These are phyloP conservation scores for Agriopis leucophaearia DNA, from an alignment of 2,888 invertebrate species.

Conservation along the genomic window DNA sequence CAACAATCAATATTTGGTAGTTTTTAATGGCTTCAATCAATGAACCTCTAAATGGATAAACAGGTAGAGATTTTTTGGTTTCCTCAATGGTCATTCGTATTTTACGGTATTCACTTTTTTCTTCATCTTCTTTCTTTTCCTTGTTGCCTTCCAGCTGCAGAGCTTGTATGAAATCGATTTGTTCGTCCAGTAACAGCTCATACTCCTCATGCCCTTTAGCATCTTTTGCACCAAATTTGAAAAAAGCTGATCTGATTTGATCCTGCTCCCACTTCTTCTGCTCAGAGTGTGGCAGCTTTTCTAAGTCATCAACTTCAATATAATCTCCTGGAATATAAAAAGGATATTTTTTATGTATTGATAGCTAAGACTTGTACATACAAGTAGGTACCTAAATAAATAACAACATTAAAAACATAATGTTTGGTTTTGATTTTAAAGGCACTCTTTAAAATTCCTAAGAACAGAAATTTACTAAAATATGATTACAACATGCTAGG, in stretches of 20 bases:
- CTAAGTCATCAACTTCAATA: conserved; percentile 94
- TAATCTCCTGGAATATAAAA: conserved; percentile 86
- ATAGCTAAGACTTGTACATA: background rate
- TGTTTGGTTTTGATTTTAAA: too few species aligned
- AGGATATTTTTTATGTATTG: background rate
- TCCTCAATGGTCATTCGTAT: conserved; percentile 95
- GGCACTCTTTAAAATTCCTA: too few species aligned
- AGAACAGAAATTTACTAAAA: too few species aligned
- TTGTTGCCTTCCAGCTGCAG: conserved; percentile 91
- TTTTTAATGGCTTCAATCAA: conserved; percentile 96
- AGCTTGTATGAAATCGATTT: conserved; percentile 98
- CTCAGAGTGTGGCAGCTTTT: conserved; percentile 93
- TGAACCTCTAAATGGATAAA: conserved; percentile 96
- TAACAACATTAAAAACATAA: too few species aligned
- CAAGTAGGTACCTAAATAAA: background rate
- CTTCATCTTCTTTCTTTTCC: conserved; percentile 85
- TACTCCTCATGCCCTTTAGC: conserved; percentile 92
- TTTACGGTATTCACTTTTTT: conserved; percentile 88
- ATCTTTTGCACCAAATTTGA: conserved; percentile 97
- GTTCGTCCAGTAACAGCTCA: conserved; percentile 97
- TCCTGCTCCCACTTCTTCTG: conserved; percentile 99
- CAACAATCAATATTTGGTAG: conserved; percentile 96
- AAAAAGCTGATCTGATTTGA: conserved; percentile 96
- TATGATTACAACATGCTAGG: too few species aligned
- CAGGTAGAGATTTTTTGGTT: conserved; percentile 96